Evolutionary conservation across 2,113 vertebrate genomes (phyloP), one percentile per base, ranked within the genome.

Genomic region (Oryzias javanicus): DNA sequence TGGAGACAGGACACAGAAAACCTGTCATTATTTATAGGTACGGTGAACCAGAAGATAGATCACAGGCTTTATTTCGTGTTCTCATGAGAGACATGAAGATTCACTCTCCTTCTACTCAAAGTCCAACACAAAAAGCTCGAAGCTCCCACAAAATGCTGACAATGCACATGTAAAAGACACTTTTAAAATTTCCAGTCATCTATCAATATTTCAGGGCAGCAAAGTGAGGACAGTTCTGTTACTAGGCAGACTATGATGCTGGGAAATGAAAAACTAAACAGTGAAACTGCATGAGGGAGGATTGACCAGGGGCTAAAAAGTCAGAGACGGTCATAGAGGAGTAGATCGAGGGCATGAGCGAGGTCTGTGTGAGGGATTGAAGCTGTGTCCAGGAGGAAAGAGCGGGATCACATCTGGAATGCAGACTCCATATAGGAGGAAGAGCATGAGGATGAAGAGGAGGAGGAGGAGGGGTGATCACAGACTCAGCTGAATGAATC

Each of bases 321-420:
- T 42, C 25, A 55, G n/a, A 46, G 5, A n/a, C 17, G n/a, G 8
- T 14, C 42, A 50, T 29, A 13, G 53, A 67, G 18, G 41, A 49
- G 49, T 29, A 57, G 59, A 63, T 29, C 49, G 59, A 63, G 24
- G 45, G 10, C 35, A 35, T 12, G 10, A 3, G 35, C 35, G 10
- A 3, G 35, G 35, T 35, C 35, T 35, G 35, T 35, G 35, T 35
- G 35, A 35, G 78, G 59, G 60, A 65, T 72, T 78, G 60, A 85
- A 72, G 65, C 61, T 68, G 83, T 84, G 84, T 82, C 81, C 61
- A 78, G 84, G 84, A 85, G 79, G 81, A 77, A 57, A 52, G 3
- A 4, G 46, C 51, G 71, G 65, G 51, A 79, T 78, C 86, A 83
- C 86, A 88, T 88, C 86, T 88, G 88, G 84, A 84, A 79, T 60